Base-by-base conservation (phyloP, 1,140 invertebrate species). In the Schmidtea mediterranea region DNA sequence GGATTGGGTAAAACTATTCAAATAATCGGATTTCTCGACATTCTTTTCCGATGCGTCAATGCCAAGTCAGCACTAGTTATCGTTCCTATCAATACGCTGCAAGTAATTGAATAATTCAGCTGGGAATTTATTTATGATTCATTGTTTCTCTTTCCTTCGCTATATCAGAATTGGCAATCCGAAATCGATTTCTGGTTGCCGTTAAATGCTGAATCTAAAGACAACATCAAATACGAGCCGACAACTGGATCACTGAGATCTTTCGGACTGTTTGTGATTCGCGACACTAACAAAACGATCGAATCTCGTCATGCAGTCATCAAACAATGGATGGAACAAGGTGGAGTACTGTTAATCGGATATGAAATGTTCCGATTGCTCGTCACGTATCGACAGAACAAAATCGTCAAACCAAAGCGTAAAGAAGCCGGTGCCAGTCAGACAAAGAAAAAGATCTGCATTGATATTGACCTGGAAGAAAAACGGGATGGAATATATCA, bases 111-210 rank as follows among this genome's bases (percentile, higher is more conserved):
- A n/a, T n/a, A n/a, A n/a, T n/a, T n/a, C n/a, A n/a, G n/a, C n/a
- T n/a, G n/a, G n/a, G n/a, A n/a, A n/a, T n/a, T n/a, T n/a, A n/a
- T n/a, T n/a, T n/a, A n/a, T n/a, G n/a, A n/a, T n/a, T n/a, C n/a
- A n/a, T n/a, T n/a, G n/a, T n/a, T n/a, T 9, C 36, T 37, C n/a
- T 37, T 37, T 37, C 36, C 9, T 37, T 37, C n/a, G 36, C 36
- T 10, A 37, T 24, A 8, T 47, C 87, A 97, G 68, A 97, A 98
- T 70, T 97, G 90, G 90, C 65, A 86, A 51, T 76, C 79, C 2
- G 90, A 98, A 63, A 95, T 90, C 59, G 89, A 95, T 59, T 82
- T 83, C 75, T 97, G 87, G 86, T 61, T 82, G 43, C 82, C 82
- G 2, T 63, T 71, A 19, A 67, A 68, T 46, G 52, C 15, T 2